Base-by-base conservation (phyloP, 2,113 vertebrate species). In the Toxotes jaculatrix region DNA sequence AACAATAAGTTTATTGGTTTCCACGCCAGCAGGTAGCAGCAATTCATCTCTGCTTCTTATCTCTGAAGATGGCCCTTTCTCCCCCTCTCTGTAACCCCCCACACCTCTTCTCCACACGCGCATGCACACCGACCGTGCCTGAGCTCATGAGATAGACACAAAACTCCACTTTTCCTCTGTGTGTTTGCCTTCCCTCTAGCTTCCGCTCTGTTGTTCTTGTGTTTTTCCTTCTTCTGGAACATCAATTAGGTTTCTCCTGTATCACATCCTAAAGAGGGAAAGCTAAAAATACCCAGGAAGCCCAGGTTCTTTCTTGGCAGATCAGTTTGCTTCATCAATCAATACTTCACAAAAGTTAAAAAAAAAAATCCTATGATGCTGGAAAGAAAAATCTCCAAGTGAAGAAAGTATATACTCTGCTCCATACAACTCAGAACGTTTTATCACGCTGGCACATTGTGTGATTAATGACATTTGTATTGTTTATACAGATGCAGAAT, bases 211-310 rank as follows among this genome's bases (percentile, higher is more conserved):
- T 82, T 69, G 40, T 81, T 57, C 38, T 68, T 36, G 62, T 62
- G 5, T 7, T 40, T 2, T 47, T 69, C 40, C 55, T 65, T 77
- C 56, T 78, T 60, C 77, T 75, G 70, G 56, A 87, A 81, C 87
- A 86, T 89, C 87, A 89, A 68, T 87, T 87, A 66, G 55, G 63
- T 77, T 85, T 73, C 85, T 80, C 62, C 73, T 68, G 55, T 82
- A 55, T 78, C 53, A 43, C 7, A 10, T 80, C 71, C 65, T 70
- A 51, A 77, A 51, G 71, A 87, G 65, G 36, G 61, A 79, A 59
- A 53, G 75, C 71, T 86, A 87, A 89, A 89, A 89, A 89, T 91
- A 92, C 57, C 51, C 59, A 64, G 63, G 61, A 55, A 71, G 69
- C 70, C 79, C 60, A 53, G 64, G 57, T 84, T 79, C 32, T 62